Conservation (phyloP, 2,113 vertebrate species). For the Chionodraco myersi region DNA sequence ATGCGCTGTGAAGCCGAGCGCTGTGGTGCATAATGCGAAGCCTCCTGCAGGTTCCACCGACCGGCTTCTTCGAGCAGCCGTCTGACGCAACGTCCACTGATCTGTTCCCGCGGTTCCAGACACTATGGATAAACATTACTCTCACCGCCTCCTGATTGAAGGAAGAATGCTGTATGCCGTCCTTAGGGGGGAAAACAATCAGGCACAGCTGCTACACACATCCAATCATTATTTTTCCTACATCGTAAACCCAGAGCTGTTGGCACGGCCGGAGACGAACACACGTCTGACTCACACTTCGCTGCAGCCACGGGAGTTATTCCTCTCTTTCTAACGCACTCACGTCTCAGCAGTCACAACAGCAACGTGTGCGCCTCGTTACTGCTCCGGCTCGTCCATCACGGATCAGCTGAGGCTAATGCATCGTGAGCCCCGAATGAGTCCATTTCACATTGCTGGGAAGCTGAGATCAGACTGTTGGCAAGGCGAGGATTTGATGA, state of each 20-base stretch:
- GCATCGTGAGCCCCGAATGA: slow-evolving; percentile 55
- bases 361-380: slow-evolving; percentile 53
- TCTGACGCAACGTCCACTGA: slow-evolving; percentile 43
- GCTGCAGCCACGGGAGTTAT: slow-evolving; percentile 40
- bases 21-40: slow-evolving; percentile 26
- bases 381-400: slow-evolving; percentile 43
- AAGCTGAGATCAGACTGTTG: slow-evolving; percentile 80
- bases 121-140: slow-evolving; percentile 62
- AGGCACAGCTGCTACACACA: slow-evolving; percentile 76
- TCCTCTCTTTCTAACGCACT: slow-evolving; percentile 27
- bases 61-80: slow-evolving; percentile 5
- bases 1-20: background rate
- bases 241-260: slow-evolving; percentile 70
- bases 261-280: slow-evolving; percentile 53
- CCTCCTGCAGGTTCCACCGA: slow-evolving; percentile 30
- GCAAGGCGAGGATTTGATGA: slow-evolving; percentile 57
- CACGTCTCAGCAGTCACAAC: slow-evolving; percentile 55
- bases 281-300: slow-evolving; percentile 66
- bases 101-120: slow-evolving; percentile 37
- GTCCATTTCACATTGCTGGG: slow-evolving; percentile 65
- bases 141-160: slow-evolving; percentile 57
- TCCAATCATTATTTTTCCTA: slow-evolving; percentile 64
- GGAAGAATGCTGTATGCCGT: slow-evolving; percentile 24
- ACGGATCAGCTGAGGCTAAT: slow-evolving; percentile 41
- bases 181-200: slow-evolving; percentile 25